Percentiles rank a stretch among this genome's conserved stretches.
Conservation (phyloP, 2,113 vertebrate genomes). For the Nestor notabilis region DNA sequence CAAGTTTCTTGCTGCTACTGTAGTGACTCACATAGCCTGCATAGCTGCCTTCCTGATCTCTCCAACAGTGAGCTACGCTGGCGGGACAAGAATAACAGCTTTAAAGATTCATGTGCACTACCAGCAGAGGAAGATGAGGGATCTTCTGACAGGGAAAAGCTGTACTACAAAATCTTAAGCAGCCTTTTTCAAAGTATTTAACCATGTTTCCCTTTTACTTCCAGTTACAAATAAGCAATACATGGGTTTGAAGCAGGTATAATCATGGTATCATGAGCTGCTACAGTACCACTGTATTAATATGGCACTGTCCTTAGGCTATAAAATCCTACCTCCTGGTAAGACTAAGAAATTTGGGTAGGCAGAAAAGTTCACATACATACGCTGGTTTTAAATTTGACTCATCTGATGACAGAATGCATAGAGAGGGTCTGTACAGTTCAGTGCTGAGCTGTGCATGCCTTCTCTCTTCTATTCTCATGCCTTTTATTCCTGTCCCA, state of each 20-base stretch:
- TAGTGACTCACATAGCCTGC: background rate
- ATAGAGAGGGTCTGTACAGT: background rate
- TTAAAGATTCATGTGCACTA: background rate
- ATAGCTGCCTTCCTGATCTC: background rate
- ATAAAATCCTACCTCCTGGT: background rate
- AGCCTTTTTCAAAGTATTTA: background rate
- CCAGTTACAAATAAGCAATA: background rate
- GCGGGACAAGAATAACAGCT: background rate
- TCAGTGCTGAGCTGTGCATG: background rate
- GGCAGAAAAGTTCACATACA: background rate
- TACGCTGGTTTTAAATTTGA: background rate
- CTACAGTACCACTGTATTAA: background rate
- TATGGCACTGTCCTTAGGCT: background rate
- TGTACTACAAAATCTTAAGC: background rate
- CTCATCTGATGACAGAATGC: background rate
- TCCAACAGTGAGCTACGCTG: background rate
- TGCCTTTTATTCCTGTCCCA: background rate
- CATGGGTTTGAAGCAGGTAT: background rate
- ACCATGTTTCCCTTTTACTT: background rate
- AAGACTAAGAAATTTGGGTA: background rate
- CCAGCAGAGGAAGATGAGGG: background rate
- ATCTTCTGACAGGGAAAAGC: background rate
- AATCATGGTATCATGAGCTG: background rate
- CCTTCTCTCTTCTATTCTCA: background rate
- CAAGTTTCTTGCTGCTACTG: background rate